These are phyloP conservation scores for Amniataba percoides DNA, from an alignment of 2,797 vertebrate species.

Conservation along the genomic window DNA sequence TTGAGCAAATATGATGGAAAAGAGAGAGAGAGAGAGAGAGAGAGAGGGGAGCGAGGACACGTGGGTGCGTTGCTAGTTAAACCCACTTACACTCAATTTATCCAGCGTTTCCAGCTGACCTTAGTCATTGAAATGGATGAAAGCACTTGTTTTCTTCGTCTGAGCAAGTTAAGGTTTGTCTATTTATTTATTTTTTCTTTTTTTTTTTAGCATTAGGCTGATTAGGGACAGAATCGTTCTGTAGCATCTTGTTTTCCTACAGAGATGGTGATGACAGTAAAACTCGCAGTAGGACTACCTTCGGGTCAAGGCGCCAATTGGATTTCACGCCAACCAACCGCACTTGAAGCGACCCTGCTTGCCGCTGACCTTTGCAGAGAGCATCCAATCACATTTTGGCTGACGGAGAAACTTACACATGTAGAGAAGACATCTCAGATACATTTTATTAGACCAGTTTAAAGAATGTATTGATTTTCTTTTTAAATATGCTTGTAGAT, in stretches of 20 bases:
- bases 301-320: neutral
- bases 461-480: neutral
- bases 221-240: slow-evolving; percentile 16
- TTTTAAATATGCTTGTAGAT: neutral
- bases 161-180: slow-evolving; percentile 3
- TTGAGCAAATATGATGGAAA: slow-evolving; percentile 6
- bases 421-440: neutral
- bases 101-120: slow-evolving; percentile 41
- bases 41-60: slow-evolving; percentile 11
- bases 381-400: neutral
- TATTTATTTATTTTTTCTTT: too few relatives aligned
- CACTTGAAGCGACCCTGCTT: neutral
- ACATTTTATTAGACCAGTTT: neutral
- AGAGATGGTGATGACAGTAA: neutral
- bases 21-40: slow-evolving; percentile 9
- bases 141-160: slow-evolving; percentile 4
- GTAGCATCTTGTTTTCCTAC: slow-evolving; percentile 1
- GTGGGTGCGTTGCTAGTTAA: slow-evolving; percentile 46
- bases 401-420: neutral
- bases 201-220: neutral
- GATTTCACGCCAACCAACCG: neutral
- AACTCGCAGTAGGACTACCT: neutral
- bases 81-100: slow-evolving; percentile 57
- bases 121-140: slow-evolving; percentile 38
- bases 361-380: slow-evolving; percentile 18